Evolutionary conservation across 2,888 invertebrate species (phyloP).

Genomic region (Podabrus alpinus): DNA sequence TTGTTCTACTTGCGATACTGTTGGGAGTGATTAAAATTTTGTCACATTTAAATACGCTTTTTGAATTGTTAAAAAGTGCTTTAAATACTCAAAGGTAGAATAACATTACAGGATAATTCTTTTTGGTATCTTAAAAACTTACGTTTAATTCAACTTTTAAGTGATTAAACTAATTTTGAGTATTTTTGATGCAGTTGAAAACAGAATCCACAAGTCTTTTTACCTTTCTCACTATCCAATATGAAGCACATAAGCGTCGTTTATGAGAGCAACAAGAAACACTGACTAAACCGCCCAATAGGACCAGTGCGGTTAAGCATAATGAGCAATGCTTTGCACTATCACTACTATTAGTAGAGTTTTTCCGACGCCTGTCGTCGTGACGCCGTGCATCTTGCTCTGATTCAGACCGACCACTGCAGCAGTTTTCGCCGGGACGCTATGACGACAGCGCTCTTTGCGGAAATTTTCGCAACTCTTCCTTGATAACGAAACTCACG

Average conservation of each 20-base stretch:
- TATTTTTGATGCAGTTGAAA: neutral
- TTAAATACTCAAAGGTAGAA: neutral
- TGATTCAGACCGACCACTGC: constrained; percentile 53
- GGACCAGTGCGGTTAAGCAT: constrained; percentile 40
- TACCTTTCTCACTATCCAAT: constrained; percentile 33
- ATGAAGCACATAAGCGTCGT: constrained; percentile 29
- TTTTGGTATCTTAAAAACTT: neutral
- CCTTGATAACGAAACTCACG: constrained; percentile 24
- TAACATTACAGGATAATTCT: neutral
- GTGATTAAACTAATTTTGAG: neutral
- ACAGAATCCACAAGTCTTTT: constrained; percentile 26
- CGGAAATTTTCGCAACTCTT: constrained; percentile 43
- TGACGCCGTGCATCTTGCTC: constrained; percentile 48
- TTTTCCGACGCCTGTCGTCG: constrained; percentile 40
- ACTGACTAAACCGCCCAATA: constrained; percentile 20
- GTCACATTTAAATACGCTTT: neutral
- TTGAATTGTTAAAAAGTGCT: neutral
- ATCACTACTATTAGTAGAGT: constrained; percentile 38
- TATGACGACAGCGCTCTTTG: constrained; percentile 50
- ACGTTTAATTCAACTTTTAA: neutral
- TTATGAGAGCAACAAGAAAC: constrained; percentile 28
- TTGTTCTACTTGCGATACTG: neutral
- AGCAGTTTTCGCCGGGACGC: constrained; percentile 54
- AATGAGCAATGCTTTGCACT: constrained; percentile 41
- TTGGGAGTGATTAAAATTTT: neutral